These are phyloP conservation scores for Magallana angulata DNA, from an alignment of 1,140 invertebrate genomes.

Conservation along the genomic window DNA sequence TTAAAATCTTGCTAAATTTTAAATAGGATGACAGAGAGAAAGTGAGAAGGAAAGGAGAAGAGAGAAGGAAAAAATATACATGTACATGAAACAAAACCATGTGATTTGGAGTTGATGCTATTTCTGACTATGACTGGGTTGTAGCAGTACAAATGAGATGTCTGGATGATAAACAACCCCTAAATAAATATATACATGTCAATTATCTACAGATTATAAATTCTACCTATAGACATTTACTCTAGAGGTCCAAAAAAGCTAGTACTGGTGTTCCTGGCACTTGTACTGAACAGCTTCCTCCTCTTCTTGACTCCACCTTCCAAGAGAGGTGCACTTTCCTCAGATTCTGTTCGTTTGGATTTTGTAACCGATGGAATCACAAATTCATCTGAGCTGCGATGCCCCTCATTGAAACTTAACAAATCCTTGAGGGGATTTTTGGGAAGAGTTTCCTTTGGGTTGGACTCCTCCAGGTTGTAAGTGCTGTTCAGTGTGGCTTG, in stretches of 20 bases:
- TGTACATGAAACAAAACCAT: too few relatives aligned
- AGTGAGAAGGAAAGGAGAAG: too few relatives aligned
- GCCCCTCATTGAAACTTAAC: conserved; percentile 21
- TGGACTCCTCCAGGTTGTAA: conserved; percentile 51
- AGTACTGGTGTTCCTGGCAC: conserved; percentile 42
- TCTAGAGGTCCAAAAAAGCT: conserved; percentile 15
- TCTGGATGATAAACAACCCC: neutral
- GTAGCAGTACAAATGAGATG: too few relatives aligned
- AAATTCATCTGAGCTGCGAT: conserved; percentile 65
- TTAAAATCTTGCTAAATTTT: too few relatives aligned
- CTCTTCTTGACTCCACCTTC: conserved; percentile 57
- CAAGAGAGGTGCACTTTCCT: conserved; percentile 42
- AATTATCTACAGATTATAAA: neutral
- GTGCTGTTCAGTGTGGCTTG: conserved; percentile 47
- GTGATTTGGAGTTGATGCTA: too few relatives aligned
- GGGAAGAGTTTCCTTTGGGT: conserved; percentile 16
- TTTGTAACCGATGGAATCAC: conserved; percentile 37
- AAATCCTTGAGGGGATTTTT: conserved; percentile 26
- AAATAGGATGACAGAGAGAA: too few relatives aligned
- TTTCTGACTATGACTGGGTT: too few relatives aligned
- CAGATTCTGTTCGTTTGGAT: conserved; percentile 44
- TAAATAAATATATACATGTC: neutral
- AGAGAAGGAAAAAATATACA: too few relatives aligned
- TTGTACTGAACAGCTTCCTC: conserved; percentile 51
- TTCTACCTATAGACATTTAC: neutral